These are phyloP conservation scores for Listrodromus nycthemerus DNA, from an alignment of 2,888 invertebrate species.

Conservation along the genomic window DNA sequence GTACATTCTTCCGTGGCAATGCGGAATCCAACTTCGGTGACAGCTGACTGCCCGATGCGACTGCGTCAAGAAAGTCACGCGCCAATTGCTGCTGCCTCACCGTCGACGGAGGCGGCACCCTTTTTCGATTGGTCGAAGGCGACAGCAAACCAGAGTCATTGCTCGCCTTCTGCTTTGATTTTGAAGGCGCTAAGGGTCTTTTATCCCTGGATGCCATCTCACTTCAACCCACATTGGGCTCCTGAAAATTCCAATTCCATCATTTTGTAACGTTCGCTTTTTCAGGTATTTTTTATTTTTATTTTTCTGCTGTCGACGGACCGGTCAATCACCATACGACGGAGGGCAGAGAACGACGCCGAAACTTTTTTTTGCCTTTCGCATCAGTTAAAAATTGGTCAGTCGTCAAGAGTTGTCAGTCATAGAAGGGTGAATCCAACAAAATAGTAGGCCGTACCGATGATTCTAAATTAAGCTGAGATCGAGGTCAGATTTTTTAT, in stretches of 20 bases:
- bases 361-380: background rate
- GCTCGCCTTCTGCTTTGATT: conserved; percentile 83
- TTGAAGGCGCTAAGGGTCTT: conserved; percentile 84
- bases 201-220: conserved; percentile 85
- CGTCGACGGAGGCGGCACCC: conserved; percentile 72
- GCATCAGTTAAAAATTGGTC: background rate
- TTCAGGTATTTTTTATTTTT: conserved; percentile 24
- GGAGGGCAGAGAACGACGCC: background rate
- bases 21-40: conserved; percentile 80
- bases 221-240: conserved; percentile 84
- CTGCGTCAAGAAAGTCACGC: conserved; percentile 81
- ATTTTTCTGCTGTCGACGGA: conserved; percentile 9
- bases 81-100: conserved; percentile 77
- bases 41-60: conserved; percentile 82
- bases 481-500: conserved; percentile 61
- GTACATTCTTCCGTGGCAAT: conserved; percentile 81
- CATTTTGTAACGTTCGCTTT: conserved; percentile 38
- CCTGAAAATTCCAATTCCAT: conserved; percentile 77
- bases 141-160: conserved; percentile 80
- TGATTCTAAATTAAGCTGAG: background rate
- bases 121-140: conserved; percentile 76
- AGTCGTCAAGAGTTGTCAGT: background rate
- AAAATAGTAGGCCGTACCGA: conserved; percentile 39
- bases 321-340: background rate
- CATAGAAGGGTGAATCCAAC: too few relatives aligned